phyloP scores from a whole-genome alignment of 2,888 invertebrate genomes.

The Caenorhabditis sp. region DNA sequence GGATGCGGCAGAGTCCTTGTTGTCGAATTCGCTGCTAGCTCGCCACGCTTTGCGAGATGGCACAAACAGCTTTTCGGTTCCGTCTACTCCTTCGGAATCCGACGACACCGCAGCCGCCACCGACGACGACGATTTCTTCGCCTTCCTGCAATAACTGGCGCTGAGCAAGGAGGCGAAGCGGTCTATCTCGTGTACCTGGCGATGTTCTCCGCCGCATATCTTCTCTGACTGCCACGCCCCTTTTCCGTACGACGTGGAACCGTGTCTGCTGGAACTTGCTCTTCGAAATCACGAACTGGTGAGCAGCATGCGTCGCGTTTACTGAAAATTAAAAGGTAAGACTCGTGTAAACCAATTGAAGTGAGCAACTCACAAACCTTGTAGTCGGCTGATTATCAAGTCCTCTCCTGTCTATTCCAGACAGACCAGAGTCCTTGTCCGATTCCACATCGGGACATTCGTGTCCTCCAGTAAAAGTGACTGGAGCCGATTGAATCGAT shows the following conservation, averaged over 20 bases:
- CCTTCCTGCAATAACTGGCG: slow-evolving; percentile 11
- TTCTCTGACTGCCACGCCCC: slow-evolving; percentile 20
- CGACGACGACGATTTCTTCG: slow-evolving; percentile 20
- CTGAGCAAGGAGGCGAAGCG: background rate
- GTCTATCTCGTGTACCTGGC: background rate
- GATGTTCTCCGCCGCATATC: slow-evolving; percentile 14
- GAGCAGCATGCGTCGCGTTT: slow-evolving; percentile 75
- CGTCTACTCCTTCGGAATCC: slow-evolving; percentile 70
- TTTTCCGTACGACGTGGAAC: slow-evolving; percentile 5
- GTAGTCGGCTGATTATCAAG: slow-evolving; percentile 9
- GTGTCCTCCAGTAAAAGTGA: slow-evolving; percentile 21
- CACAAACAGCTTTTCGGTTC: slow-evolving; percentile 71
- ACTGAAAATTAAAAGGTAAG: slow-evolving; percentile 41
- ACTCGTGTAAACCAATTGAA: too few species aligned
- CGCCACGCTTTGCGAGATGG: slow-evolving; percentile 67
- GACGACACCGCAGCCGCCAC: slow-evolving; percentile 52
- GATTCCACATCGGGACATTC: slow-evolving; percentile 22
- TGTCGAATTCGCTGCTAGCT: slow-evolving; percentile 69
- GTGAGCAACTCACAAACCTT: slow-evolving; percentile 35
- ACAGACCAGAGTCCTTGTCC: slow-evolving; percentile 61
- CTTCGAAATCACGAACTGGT: slow-evolving; percentile 65
- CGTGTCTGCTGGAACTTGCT: background rate
- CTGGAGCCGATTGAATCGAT: background rate
- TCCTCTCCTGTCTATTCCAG: slow-evolving; percentile 50
- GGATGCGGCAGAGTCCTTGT: too few species aligned